A percentile compares a stretch with the other conserved stretches of the same genome.
These are phyloP conservation scores for Stigmatopora nigra DNA, from an alignment of 2,113 vertebrate species.

Conservation along the genomic window DNA sequence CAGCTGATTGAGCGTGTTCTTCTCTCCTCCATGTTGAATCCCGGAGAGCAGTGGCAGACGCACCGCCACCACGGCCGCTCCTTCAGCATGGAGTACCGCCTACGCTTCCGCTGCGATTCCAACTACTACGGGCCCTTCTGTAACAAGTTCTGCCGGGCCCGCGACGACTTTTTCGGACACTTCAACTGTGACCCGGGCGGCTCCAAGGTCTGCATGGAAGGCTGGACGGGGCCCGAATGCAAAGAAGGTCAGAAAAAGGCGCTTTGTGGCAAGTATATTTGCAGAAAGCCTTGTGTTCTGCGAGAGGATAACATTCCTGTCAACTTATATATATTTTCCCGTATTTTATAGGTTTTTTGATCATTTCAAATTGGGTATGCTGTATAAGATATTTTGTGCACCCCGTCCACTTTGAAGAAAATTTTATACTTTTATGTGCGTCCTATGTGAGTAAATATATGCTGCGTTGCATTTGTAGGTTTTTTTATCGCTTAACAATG, in stretches of 20 bases:
- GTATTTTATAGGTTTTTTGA: too few species aligned
- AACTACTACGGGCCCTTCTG: slow-evolving; percentile 75
- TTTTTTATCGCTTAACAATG: too few species aligned
- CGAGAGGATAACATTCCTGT: too few species aligned
- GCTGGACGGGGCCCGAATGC: slow-evolving; percentile 67
- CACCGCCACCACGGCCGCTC: slow-evolving; percentile 67
- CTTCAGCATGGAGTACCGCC: slow-evolving; percentile 72
- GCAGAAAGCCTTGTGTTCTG: too few species aligned
- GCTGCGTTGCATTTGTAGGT: too few species aligned
- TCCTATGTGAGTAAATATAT: too few species aligned
- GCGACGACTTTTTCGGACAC: slow-evolving; percentile 74
- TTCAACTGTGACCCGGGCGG: slow-evolving; percentile 73
- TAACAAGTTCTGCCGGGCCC: slow-evolving; percentile 70
- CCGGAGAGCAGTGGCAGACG: slow-evolving; percentile 71
- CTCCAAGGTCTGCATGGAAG: slow-evolving; percentile 77
- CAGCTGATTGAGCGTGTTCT: slow-evolving; percentile 72
- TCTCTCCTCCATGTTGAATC: slow-evolving; percentile 75
- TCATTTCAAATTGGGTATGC: too few species aligned
- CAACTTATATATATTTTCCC: too few species aligned
- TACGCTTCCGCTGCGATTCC: slow-evolving; percentile 71
- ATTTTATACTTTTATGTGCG: too few species aligned
- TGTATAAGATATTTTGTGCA: too few species aligned
- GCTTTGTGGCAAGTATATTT: too few species aligned
- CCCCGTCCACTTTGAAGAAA: too few species aligned
- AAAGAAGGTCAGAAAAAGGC: slow-evolving; percentile 49